Conservation (phyloP, 2,888 invertebrate species). For the Synanthedon formicaeformis region DNA sequence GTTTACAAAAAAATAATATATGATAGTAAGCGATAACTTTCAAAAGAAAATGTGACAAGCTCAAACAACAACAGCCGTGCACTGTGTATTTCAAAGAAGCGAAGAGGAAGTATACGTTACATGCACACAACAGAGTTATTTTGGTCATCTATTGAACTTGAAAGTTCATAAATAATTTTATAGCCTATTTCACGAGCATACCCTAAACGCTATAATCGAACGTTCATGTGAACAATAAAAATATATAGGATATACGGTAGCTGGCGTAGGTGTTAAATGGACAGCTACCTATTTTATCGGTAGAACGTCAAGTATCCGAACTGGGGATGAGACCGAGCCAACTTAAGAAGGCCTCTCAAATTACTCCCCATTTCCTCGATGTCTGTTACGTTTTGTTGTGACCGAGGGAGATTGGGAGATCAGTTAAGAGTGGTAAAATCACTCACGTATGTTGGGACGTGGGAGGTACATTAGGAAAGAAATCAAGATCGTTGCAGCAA, state of each 20-base stretch:
- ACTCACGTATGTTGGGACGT: slow-evolving; percentile 43
- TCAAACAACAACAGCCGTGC: not conserved
- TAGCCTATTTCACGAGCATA: slow-evolving; percentile 2
- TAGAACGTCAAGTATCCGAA: slow-evolving; percentile 35
- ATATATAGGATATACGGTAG: slow-evolving; percentile 32
- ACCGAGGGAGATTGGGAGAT: slow-evolving; percentile 17
- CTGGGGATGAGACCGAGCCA: slow-evolving; percentile 29
- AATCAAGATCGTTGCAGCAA: slow-evolving; percentile 62
- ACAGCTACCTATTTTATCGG: slow-evolving; percentile 44
- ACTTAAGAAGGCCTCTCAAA: slow-evolving; percentile 18
- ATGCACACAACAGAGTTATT: not conserved
- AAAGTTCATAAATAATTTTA: not conserved
- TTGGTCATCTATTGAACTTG: not conserved
- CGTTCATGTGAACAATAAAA: slow-evolving; percentile 1
- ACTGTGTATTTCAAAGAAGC: not conserved
- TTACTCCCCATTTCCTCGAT: slow-evolving; percentile 10
- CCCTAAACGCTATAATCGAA: slow-evolving; percentile 7
- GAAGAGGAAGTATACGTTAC: not conserved
- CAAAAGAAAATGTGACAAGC: no score
- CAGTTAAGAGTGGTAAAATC: slow-evolving; percentile 32
- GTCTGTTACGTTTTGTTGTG: slow-evolving; percentile 13
- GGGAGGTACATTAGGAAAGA: slow-evolving; percentile 48
- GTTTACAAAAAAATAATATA: no score
- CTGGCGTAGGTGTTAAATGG: slow-evolving; percentile 49
- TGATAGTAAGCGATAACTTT: no score